Evolutionary conservation across 2,113 vertebrate species (phyloP).

Genomic region (Cryptomyrus ogoouensis): DNA sequence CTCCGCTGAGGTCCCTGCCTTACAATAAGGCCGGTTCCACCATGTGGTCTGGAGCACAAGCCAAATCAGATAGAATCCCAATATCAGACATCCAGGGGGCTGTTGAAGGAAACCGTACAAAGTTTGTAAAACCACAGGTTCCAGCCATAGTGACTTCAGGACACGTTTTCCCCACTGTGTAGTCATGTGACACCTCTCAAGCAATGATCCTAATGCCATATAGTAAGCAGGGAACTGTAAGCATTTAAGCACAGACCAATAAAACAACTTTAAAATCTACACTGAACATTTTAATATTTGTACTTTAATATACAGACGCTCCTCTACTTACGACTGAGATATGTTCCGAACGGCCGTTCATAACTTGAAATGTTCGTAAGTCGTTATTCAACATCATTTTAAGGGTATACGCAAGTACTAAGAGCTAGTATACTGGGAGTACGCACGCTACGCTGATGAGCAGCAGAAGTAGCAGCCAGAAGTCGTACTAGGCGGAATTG

Average conservation of each 20-base stretch:
- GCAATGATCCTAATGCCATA: background rate
- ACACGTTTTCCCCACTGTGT: background rate
- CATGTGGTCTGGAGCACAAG: background rate
- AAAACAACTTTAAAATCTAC: background rate
- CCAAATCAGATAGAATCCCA: background rate
- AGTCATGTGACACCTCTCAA: background rate
- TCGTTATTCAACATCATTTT: too few species aligned
- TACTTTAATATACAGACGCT: background rate
- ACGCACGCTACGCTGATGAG: too few species aligned
- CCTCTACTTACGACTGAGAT: too few species aligned
- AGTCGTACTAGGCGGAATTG: too few species aligned
- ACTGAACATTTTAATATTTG: background rate
- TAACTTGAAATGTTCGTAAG: too few species aligned
- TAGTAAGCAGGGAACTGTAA: background rate
- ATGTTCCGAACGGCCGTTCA: too few species aligned
- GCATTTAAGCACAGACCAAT: background rate
- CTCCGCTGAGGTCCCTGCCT: constrained; percentile 26
- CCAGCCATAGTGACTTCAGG: background rate
- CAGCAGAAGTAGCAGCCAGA: too few species aligned
- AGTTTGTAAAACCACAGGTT: background rate
- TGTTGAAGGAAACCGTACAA: background rate
- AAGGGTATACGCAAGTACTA: too few species aligned
- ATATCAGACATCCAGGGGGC: background rate
- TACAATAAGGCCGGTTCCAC: background rate
- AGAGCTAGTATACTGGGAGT: too few species aligned